Conservation (phyloP, 2,888 invertebrate species). For the Phortica magna region DNA sequence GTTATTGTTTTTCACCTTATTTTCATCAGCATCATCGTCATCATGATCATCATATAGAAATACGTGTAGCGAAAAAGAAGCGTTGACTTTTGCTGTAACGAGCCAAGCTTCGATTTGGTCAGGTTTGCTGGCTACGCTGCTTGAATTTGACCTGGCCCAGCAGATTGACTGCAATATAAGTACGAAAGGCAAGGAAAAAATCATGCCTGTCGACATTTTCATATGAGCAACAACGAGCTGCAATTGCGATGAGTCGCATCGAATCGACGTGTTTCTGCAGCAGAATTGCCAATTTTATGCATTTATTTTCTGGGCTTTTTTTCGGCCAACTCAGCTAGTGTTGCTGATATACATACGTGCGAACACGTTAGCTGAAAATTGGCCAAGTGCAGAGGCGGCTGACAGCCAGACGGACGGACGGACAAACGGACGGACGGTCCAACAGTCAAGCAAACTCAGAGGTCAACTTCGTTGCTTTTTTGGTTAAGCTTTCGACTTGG, state of each 20-base stretch:
- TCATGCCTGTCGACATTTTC: conserved; percentile 26
- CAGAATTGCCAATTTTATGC: conserved; percentile 31
- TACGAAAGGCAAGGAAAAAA: background rate
- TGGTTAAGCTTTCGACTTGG: background rate
- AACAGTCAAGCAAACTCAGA: too few relatives aligned
- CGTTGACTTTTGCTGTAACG: background rate
- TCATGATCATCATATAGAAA: background rate
- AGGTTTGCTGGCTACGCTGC: background rate
- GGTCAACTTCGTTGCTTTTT: conserved; percentile 3
- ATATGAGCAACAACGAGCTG: conserved; percentile 9
- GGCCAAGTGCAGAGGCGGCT: conserved; percentile 35
- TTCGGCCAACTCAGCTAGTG: conserved; percentile 36
- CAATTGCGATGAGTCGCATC: background rate
- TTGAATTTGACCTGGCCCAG: conserved; percentile 27
- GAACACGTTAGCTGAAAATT: conserved; percentile 5
- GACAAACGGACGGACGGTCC: background rate
- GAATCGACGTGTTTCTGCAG: conserved; percentile 6
- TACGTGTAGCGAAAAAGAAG: background rate
- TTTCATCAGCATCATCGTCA: conserved; percentile 1
- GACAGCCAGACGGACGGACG: background rate
- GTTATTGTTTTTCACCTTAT: background rate
- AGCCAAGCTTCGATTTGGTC: background rate
- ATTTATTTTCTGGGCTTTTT: conserved; percentile 16
- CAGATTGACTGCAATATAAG: background rate
- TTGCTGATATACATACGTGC: conserved; percentile 13